These are phyloP conservation scores for Pyrochroa serraticornis DNA, from an alignment of 2,888 invertebrate genomes.

Conservation along the genomic window DNA sequence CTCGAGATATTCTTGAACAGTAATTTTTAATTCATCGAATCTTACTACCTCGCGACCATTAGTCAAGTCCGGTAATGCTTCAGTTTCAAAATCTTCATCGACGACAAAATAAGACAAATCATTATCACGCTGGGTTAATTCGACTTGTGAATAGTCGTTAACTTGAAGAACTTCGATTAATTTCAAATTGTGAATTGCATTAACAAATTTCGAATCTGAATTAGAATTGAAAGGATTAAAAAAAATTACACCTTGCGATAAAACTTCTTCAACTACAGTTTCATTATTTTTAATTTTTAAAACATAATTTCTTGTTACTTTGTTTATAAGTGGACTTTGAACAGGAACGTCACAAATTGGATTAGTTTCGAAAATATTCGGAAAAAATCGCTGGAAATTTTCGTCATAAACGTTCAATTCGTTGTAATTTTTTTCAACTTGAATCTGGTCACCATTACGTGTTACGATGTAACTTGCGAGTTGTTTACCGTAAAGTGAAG, in stretches of 20 bases:
- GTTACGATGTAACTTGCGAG: constrained; percentile 49
- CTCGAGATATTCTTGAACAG: constrained; percentile 46
- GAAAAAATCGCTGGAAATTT: constrained; percentile 39
- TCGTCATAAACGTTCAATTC: constrained; percentile 45
- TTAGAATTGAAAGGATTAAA: constrained; percentile 39
- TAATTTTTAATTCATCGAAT: constrained; percentile 38
- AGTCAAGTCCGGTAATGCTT: constrained; percentile 46
- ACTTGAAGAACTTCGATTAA: constrained; percentile 40
- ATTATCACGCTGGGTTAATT: constrained; percentile 22
- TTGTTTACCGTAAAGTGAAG: constrained; percentile 53
- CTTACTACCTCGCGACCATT: constrained; percentile 48
- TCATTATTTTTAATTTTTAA: constrained; percentile 32
- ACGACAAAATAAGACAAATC: constrained; percentile 43
- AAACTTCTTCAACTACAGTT: constrained; percentile 36
- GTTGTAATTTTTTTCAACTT: constrained; percentile 47
- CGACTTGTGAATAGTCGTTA: constrained; percentile 28
- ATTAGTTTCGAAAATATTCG: constrained; percentile 38
- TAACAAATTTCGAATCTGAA: constrained; percentile 50
- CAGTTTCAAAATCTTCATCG: constrained; percentile 24
- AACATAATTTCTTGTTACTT: constrained; percentile 39
- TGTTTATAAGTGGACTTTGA: constrained; percentile 39
- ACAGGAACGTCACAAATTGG: constrained; percentile 45
- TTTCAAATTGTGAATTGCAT: constrained; percentile 54
- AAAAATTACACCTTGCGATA: constrained; percentile 40
- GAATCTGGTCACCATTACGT: constrained; percentile 36